phyloP scores from a whole-genome alignment of 2,888 invertebrate genomes.

The Quadroppia sp. region DNA sequence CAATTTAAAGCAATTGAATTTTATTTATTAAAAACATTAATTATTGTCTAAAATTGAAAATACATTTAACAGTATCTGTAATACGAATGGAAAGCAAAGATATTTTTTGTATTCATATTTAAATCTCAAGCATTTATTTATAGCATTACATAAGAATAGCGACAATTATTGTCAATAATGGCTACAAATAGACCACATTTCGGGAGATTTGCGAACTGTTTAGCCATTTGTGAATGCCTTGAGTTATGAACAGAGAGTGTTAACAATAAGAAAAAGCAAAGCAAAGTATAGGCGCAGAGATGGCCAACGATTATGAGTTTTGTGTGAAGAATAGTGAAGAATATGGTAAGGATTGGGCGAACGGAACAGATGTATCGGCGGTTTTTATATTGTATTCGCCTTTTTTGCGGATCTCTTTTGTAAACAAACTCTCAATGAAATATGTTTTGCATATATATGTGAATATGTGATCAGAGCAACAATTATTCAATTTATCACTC shows the following conservation, averaged over 20 bases:
- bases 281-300: neutral
- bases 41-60: neutral
- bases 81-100: neutral
- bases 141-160: neutral
- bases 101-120: neutral
- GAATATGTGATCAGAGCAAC: slow-evolving; percentile 14
- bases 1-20: no score
- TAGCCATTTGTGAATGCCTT: neutral
- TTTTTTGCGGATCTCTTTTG: slow-evolving; percentile 31
- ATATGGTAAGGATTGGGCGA: slow-evolving; percentile 12
- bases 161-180: slow-evolving; percentile 25
- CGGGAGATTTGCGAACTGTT: slow-evolving; percentile 20
- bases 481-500: slow-evolving; percentile 35
- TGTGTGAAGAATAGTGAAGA: neutral
- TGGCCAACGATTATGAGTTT: slow-evolving; percentile 20
- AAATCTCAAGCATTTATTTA: slow-evolving; percentile 6
- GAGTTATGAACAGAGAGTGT: neutral
- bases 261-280: neutral
- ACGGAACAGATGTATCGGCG: slow-evolving; percentile 29
- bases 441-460: slow-evolving; percentile 36
- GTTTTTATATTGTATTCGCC: slow-evolving; percentile 34
- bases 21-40: no score
- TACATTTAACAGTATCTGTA: neutral
- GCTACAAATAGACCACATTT: slow-evolving; percentile 27
- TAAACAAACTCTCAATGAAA: slow-evolving; percentile 34